phyloP scores from a whole-genome alignment of 2,113 vertebrate species.

The Notiomystis cincta region DNA sequence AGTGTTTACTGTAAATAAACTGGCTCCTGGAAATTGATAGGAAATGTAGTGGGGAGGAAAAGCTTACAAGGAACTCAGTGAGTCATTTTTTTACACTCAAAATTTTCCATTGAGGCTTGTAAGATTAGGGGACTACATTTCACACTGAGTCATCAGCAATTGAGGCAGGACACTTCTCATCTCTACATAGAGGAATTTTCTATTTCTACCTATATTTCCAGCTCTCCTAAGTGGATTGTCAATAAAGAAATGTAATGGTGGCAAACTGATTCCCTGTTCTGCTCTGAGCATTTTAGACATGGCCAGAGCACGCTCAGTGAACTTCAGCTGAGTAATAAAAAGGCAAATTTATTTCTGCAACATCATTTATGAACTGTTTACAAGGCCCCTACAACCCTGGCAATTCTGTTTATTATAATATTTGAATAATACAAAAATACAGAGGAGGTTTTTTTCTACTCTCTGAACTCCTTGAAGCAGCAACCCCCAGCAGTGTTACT shows the following conservation, averaged over 20 bases:
- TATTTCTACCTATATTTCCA: neutral
- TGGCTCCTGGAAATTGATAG: neutral
- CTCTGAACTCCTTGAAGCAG: neutral
- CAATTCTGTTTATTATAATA: neutral
- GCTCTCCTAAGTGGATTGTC: neutral
- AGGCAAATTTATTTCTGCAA: neutral
- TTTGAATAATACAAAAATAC: neutral
- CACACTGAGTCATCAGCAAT: neutral
- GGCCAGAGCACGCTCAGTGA: neutral
- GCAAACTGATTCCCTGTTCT: neutral
- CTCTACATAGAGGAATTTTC: neutral
- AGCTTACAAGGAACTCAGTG: neutral
- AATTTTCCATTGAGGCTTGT: neutral
- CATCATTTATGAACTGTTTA: neutral
- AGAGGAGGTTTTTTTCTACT: neutral
- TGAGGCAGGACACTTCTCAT: neutral
- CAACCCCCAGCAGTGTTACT: neutral
- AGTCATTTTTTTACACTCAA: neutral
- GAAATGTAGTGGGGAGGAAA: neutral
- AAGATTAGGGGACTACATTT: neutral
- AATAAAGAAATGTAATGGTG: neutral
- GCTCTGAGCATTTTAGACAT: neutral
- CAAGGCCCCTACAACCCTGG: neutral
- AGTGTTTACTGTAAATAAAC: neutral
- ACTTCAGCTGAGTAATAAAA: neutral